phyloP scores from a whole-genome alignment of 1,140 invertebrate genomes.

The Marisa cornuarietis region DNA sequence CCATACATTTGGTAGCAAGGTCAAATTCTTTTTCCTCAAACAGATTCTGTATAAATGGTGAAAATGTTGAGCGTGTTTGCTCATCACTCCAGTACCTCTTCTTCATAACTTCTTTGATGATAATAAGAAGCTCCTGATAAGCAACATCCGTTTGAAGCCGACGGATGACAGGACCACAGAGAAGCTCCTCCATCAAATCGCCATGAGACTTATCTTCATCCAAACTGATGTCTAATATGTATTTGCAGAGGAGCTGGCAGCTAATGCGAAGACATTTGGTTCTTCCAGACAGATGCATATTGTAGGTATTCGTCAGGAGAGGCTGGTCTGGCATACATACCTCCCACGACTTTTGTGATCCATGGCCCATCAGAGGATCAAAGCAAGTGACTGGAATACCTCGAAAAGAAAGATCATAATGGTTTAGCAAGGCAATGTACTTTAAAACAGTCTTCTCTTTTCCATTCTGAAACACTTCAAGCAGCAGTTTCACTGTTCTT shows the following conservation, averaged over 20 bases:
- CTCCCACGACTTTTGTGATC: slow-evolving; percentile 23
- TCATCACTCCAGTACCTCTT: slow-evolving; percentile 30
- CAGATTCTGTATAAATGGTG: slow-evolving; percentile 33
- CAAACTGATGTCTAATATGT: slow-evolving; percentile 28
- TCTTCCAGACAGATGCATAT: slow-evolving; percentile 19
- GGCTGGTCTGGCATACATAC: slow-evolving; percentile 20
- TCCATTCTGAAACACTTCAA: slow-evolving; percentile 25
- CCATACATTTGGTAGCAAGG: slow-evolving; percentile 28
- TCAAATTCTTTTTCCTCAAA: slow-evolving; percentile 30
- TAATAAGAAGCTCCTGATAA: slow-evolving; percentile 24
- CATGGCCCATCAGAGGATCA: slow-evolving; percentile 36
- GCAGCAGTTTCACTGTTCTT: slow-evolving; percentile 35
- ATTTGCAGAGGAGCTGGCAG: slow-evolving; percentile 32
- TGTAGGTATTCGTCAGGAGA: slow-evolving; percentile 30
- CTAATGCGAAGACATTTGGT: slow-evolving; percentile 26
- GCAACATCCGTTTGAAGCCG: slow-evolving; percentile 20
- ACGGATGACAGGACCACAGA: slow-evolving; percentile 8
- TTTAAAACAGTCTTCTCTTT: slow-evolving; percentile 35
- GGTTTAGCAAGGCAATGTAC: slow-evolving; percentile 43
- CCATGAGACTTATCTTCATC: slow-evolving; percentile 16
- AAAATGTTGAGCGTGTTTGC: slow-evolving; percentile 32
- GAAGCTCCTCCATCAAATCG: slow-evolving; percentile 32
- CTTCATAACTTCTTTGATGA: slow-evolving; percentile 38
- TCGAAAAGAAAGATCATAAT: slow-evolving; percentile 42
- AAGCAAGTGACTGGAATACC: slow-evolving; percentile 43